Evolutionary conservation across 2,113 vertebrate genomes (phyloP).

Genomic region (Oostethus manadensis): DNA sequence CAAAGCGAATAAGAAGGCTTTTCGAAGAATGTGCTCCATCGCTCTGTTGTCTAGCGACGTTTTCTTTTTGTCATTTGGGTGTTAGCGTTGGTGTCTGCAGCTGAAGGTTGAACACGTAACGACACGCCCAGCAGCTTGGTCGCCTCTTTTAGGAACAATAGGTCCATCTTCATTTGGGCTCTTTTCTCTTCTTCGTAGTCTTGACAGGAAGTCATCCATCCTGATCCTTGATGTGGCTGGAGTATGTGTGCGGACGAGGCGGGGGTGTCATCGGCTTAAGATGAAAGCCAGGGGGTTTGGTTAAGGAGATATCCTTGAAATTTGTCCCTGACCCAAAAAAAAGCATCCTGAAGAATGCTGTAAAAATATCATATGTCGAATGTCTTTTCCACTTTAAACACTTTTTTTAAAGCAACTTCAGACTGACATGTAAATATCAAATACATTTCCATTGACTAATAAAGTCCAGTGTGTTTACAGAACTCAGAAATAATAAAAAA

Average conservation of each 20-base stretch:
- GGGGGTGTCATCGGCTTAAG: constrained; percentile 44
- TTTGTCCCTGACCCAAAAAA: too few relatives aligned
- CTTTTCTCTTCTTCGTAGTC: constrained; percentile 3
- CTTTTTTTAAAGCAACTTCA: too few relatives aligned
- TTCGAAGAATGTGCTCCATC: neutral
- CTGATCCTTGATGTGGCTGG: constrained; percentile 38
- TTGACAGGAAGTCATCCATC: constrained; percentile 47
- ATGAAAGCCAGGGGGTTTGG: constrained; percentile 46
- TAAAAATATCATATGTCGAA: too few relatives aligned
- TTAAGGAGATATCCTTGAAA: constrained; percentile 9
- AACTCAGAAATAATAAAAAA: too few relatives aligned
- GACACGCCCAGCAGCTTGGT: too few relatives aligned
- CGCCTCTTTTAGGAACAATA: constrained; percentile 13
- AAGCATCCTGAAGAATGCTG: too few relatives aligned
- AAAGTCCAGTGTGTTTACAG: too few relatives aligned
- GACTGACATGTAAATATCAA: too few relatives aligned
- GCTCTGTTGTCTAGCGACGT: constrained; percentile 27
- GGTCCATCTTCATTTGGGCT: constrained; percentile 26
- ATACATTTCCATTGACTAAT: too few relatives aligned
- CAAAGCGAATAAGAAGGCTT: constrained; percentile 14
- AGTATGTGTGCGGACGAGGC: constrained; percentile 19
- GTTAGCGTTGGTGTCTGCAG: constrained; percentile 44
- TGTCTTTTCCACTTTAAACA: too few relatives aligned
- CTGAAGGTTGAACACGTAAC: constrained; percentile 23
- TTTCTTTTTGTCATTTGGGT: constrained; percentile 56